Conservation (phyloP, 2,888 invertebrate genomes). For the Selenia dentaria region DNA sequence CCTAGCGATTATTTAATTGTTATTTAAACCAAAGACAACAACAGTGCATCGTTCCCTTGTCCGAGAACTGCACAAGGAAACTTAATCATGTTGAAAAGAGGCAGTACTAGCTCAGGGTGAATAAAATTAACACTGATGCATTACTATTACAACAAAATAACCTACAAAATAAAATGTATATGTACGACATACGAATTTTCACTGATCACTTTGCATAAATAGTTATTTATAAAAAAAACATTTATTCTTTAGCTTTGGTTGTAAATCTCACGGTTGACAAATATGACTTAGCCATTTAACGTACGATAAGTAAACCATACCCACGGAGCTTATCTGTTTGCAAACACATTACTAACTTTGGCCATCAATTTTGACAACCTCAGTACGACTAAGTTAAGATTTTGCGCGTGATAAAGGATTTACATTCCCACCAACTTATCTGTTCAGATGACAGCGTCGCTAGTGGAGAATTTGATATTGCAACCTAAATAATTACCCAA, state of each 20-base stretch:
- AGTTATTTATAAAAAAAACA: too few species aligned
- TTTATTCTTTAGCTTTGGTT: too few species aligned
- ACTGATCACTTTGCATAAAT: too few species aligned
- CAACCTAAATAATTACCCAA: too few species aligned
- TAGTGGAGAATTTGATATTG: too few species aligned
- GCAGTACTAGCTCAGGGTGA: constrained; percentile 6
- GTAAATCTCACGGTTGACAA: too few species aligned
- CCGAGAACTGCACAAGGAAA: constrained; percentile 47
- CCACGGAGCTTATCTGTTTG: constrained; percentile 58
- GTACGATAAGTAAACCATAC: constrained; percentile 53
- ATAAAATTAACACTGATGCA: not conserved
- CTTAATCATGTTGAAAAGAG: constrained; percentile 36
- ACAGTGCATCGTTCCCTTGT: constrained; percentile 54
- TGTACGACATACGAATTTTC: too few species aligned
- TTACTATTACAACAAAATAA: too few species aligned
- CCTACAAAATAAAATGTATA: too few species aligned
- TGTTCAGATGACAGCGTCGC: too few species aligned
- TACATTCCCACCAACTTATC: too few species aligned
- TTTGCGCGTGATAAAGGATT: constrained; percentile 50
- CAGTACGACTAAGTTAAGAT: constrained; percentile 40
- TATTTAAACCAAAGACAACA: constrained; percentile 69
- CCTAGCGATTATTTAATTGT: constrained; percentile 82
- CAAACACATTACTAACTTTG: constrained; percentile 60
- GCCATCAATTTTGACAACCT: constrained; percentile 59
- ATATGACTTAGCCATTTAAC: too few species aligned